Conservation (phyloP, 2,888 invertebrate species). For the Orchestes rusci region DNA sequence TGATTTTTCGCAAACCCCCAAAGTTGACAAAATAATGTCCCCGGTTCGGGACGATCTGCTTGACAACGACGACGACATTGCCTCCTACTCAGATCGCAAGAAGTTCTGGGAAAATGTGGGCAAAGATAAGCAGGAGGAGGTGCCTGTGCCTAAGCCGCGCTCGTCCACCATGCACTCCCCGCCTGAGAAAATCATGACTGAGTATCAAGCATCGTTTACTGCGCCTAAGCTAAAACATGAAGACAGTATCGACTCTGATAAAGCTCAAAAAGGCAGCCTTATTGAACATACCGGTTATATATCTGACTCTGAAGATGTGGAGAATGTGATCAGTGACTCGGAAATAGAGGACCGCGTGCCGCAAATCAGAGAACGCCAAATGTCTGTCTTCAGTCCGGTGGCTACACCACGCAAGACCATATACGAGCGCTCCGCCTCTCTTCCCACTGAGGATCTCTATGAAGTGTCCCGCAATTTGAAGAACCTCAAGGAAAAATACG, state of each 20-base stretch:
- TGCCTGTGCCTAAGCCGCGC: constrained; percentile 45
- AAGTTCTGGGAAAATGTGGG: constrained; percentile 48
- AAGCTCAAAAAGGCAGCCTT: constrained; percentile 33
- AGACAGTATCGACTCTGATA: constrained; percentile 43
- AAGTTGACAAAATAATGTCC: constrained; percentile 33
- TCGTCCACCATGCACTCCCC: constrained; percentile 25
- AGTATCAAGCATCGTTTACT: constrained; percentile 41
- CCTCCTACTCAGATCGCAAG: constrained; percentile 46
- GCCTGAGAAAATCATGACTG: constrained; percentile 34
- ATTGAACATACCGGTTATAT: constrained; percentile 42
- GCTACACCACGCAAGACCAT: constrained; percentile 39
- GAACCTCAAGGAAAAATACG: constrained; percentile 52
- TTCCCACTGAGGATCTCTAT: constrained; percentile 46
- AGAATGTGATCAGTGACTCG: constrained; percentile 42
- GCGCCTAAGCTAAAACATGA: constrained; percentile 32
- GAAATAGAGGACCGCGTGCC: constrained; percentile 44
- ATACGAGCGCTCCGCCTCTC: constrained; percentile 46
- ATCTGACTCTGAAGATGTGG: constrained; percentile 43
- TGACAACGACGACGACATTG: constrained; percentile 35
- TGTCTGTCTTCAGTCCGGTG: constrained; percentile 42
- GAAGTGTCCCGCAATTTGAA: constrained; percentile 51
- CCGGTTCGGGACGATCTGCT: constrained; percentile 37
- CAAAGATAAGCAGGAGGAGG: constrained; percentile 35
- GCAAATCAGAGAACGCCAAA: constrained; percentile 42
- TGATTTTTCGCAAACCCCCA: constrained; percentile 27